Conservation (phyloP, 2,888 invertebrate genomes). For the Sturmia bella region DNA sequence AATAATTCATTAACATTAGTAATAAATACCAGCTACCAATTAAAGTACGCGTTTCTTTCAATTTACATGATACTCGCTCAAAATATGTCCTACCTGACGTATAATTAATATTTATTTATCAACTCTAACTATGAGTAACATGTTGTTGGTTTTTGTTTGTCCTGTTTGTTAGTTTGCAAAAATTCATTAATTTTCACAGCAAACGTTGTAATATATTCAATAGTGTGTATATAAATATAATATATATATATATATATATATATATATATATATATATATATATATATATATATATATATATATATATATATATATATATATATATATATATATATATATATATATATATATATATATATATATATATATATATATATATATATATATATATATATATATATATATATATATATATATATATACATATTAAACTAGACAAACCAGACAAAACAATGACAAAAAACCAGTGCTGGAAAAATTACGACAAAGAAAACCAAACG, state of each 20-base stretch:
- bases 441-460: slow-evolving; percentile 1
- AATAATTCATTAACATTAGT: too few relatives aligned
- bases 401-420: background rate
- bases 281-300: too few relatives aligned
- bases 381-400: background rate
- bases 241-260: background rate
- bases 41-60: too few relatives aligned
- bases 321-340: background rate
- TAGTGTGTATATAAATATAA: too few relatives aligned
- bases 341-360: too few relatives aligned
- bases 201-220: slow-evolving; percentile 5
- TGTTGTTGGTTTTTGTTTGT: background rate
- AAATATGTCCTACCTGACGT: background rate
- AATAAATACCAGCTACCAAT: too few relatives aligned
- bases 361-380: background rate
- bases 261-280: too few relatives aligned
- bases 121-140: slow-evolving; percentile 12
- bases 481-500: background rate
- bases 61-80: too few relatives aligned
- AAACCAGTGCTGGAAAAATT: background rate
- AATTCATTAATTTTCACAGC: slow-evolving; percentile 41
- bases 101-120: slow-evolving; percentile 46
- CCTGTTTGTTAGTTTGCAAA: background rate
- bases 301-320: background rate
- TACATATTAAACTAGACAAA: too few relatives aligned